Evolutionary conservation across 2,797 vertebrate species (phyloP), one percentile per base, ranked within the genome.

Genomic region (Loris lydekkerianus): DNA sequence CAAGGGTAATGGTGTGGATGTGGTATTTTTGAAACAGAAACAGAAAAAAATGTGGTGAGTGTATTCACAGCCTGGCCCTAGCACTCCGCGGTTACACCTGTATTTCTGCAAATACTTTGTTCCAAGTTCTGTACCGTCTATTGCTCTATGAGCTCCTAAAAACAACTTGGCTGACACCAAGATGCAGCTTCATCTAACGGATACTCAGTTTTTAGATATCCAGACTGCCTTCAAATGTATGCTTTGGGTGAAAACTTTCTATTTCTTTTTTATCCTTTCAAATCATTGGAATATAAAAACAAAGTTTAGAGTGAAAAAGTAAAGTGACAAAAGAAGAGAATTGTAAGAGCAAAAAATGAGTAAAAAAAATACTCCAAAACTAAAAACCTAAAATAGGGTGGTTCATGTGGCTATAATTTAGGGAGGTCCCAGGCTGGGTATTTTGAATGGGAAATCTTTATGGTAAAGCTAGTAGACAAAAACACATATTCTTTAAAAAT

Each of bases 11-110:
- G 14, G 43, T 58, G 23, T 60, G 11, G 8, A 15, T 73, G 49
- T 70, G 46, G 27, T 78, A n/a, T 92, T 86, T 96, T 89, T 96
- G 27, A 75, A 95, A 95, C 5, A 89, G 65, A 95, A 72, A 76
- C 31, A 58, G n/a, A 91, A 93, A 96, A 67, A 61, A 82, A 80
- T 34, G 27, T 53, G 18, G 4, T 91, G 31, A 93, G 20, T 69
- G 9, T 85, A 86, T 84, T 92, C 81, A 53, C 31, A 81, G 15
- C 0, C 67, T 76, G 18, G 46, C 65, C 20, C 61, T 13, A 72
- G 73, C 23, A 56, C 15, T 92, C 91, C 34, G 72, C 89, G 72
- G 34, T 89, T 80, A 91, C 34, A 69, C 1, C 1, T 67, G 49
- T 69, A 77, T 89, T 96, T 93, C 69, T 75, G 56, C 4, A 63